Evolutionary conservation across 2,113 vertebrate genomes (phyloP).

Genomic region (Lepidothrix coronata): DNA sequence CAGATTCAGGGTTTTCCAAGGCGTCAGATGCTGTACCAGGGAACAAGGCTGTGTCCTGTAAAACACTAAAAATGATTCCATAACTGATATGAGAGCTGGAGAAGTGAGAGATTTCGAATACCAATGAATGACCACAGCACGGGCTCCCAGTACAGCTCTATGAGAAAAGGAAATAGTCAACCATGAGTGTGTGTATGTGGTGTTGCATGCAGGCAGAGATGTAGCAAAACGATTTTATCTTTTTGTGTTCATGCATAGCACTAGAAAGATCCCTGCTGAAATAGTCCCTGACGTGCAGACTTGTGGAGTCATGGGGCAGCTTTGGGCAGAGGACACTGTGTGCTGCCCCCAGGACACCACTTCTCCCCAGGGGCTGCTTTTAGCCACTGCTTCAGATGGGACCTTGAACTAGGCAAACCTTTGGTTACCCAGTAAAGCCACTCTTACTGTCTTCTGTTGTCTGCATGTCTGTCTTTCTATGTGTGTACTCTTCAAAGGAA

Average conservation of each 20-base stretch:
- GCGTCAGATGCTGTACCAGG: not conserved
- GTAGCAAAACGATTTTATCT: not conserved
- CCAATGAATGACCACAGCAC: not conserved
- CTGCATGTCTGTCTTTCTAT: not conserved
- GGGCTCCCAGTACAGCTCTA: not conserved
- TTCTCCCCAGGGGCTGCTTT: not conserved
- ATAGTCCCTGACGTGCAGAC: not conserved
- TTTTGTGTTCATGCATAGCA: rapidly evolving
- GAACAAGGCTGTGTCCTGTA: not conserved
- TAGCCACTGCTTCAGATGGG: not conserved
- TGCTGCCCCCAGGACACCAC: not conserved
- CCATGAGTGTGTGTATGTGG: not conserved
- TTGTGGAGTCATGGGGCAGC: not conserved
- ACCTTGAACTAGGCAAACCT: not conserved
- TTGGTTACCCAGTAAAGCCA: not conserved
- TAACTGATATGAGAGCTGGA: not conserved
- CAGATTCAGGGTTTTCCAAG: not conserved
- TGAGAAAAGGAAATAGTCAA: not conserved
- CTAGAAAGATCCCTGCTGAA: not conserved
- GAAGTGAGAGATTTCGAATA: not conserved
- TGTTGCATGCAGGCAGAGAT: not conserved
- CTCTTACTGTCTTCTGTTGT: not conserved
- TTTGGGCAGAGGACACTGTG: not conserved
- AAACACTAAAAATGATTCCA: not conserved
- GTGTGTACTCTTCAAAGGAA: not conserved